These are phyloP conservation scores for Buceros bicornis DNA, from an alignment of 2,797 vertebrate genomes.

Conservation along the genomic window DNA sequence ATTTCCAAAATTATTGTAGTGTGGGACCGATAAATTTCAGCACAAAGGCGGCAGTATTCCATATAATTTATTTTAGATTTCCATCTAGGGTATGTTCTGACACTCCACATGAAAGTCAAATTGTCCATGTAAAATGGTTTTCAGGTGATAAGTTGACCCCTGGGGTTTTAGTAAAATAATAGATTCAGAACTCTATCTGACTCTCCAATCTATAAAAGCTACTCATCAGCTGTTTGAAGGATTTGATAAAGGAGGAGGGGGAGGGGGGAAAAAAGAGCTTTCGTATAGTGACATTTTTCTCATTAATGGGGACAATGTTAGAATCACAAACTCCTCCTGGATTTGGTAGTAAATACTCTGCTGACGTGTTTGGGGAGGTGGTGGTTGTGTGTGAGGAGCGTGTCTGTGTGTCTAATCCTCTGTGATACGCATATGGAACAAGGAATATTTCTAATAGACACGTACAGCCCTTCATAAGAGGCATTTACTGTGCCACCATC, in stretches of 20 bases:
- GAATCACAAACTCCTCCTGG: constrained; percentile 73
- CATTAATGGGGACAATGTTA: constrained; percentile 77
- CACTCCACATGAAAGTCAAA: constrained; percentile 85
- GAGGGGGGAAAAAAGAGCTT: constrained; percentile 55
- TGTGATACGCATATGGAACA: constrained; percentile 50
- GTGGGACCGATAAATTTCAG: constrained; percentile 83
- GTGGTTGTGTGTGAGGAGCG: constrained; percentile 54
- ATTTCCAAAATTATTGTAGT: constrained; percentile 85
- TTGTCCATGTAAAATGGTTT: constrained; percentile 84
- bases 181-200: constrained; percentile 83
- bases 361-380: constrained; percentile 73
- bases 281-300: constrained; percentile 80
- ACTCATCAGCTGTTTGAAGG: constrained; percentile 83
- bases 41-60: constrained; percentile 77
- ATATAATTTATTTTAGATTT: constrained; percentile 86
- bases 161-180: constrained; percentile 81
- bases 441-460: constrained; percentile 45
- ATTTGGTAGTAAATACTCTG: constrained; percentile 79
- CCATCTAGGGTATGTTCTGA: constrained; percentile 81
- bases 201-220: constrained; percentile 81
- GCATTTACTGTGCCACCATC: constrained; percentile 45
- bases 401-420: constrained; percentile 58
- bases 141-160: constrained; percentile 85
- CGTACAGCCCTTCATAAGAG: constrained; percentile 35
- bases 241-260: constrained; percentile 74